Evolutionary conservation across 2,888 invertebrate genomes (phyloP).

Genomic region (Eupithecia tripunctaria): DNA sequence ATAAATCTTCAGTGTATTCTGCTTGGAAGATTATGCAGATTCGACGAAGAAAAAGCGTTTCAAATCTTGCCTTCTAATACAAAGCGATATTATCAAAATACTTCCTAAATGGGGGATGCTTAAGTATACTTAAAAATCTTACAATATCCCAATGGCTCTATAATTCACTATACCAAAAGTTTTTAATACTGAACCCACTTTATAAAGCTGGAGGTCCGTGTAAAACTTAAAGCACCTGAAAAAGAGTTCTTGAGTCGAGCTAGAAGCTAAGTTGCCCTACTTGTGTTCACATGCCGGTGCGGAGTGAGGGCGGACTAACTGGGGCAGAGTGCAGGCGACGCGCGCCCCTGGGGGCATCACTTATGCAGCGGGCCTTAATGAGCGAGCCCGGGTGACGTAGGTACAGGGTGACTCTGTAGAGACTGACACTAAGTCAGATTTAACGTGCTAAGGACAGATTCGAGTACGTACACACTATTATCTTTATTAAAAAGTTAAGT

Average conservation of each 20-base stretch:
- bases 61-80: constrained; percentile 6
- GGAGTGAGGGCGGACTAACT: background rate
- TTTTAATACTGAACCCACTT: too few relatives aligned
- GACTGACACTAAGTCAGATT: too few relatives aligned
- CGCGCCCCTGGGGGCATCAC: background rate
- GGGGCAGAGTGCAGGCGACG: background rate
- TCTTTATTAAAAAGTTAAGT: too few relatives aligned
- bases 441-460: background rate
- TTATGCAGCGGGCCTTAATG: background rate
- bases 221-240: background rate
- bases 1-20: constrained; percentile 35
- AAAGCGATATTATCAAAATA: constrained; percentile 9
- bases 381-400: background rate
- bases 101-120: background rate
- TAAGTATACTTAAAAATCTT: background rate
- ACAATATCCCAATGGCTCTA: background rate
- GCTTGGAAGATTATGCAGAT: constrained; percentile 38
- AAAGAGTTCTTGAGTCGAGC: background rate
- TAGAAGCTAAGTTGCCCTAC: background rate
- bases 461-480: too few relatives aligned
- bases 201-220: background rate
- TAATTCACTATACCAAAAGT: background rate
- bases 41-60: constrained; percentile 14
- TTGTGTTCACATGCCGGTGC: background rate
- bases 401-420: background rate